phyloP scores from a whole-genome alignment of 2,113 vertebrate genomes.

The Corynorhinus townsendii region DNA sequence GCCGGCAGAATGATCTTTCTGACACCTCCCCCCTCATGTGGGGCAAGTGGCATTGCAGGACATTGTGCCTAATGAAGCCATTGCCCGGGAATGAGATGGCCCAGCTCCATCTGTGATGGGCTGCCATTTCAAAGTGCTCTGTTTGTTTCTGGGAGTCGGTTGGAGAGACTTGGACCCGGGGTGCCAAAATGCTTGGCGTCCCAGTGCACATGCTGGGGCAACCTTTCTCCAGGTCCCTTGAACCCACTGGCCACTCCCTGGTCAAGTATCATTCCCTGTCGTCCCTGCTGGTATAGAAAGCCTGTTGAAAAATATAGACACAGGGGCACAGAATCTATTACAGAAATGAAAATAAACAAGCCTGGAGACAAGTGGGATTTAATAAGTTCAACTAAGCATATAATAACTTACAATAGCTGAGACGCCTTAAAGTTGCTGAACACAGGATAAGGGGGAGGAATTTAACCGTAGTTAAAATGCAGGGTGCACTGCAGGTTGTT shows the following conservation, averaged over 20 bases:
- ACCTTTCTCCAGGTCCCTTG: neutral
- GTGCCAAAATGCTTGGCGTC: neutral
- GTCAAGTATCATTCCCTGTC: neutral
- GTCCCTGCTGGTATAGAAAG: neutral
- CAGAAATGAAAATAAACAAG: conserved; percentile 40
- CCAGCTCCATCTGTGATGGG: neutral
- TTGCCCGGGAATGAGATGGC: neutral
- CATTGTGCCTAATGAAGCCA: neutral
- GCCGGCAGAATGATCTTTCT: neutral
- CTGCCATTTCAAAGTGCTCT: neutral
- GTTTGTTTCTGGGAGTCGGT: neutral
- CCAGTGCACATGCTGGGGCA: neutral
- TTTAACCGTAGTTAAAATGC: conserved; percentile 25
- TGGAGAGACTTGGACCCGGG: neutral
- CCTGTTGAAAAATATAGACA: neutral
- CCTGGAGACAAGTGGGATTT: conserved; percentile 36
- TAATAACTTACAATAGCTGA: conserved; percentile 46
- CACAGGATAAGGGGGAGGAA: neutral
- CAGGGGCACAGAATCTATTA: neutral
- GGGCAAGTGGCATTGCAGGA: neutral
- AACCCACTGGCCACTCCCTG: neutral
- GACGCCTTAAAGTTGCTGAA: conserved; percentile 41
- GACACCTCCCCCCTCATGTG: neutral
- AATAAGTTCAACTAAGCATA: conserved; percentile 55
- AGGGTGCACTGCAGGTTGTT: neutral